Base-by-base conservation (phyloP, 2,797 vertebrate species). In the Silurus aristotelis region DNA sequence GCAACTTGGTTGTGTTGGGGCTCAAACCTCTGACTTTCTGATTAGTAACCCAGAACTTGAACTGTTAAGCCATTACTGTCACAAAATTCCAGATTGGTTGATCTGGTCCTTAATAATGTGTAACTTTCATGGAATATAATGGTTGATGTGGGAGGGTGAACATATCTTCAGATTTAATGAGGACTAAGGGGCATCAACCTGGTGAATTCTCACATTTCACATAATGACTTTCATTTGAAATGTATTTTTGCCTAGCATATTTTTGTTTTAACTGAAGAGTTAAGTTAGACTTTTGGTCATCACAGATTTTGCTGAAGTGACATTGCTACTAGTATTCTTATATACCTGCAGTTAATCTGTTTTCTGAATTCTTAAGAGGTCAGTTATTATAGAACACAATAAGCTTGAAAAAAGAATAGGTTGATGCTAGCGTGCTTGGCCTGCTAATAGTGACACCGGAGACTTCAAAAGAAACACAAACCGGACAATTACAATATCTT, bases 401-500 rank as follows among this genome's bases (percentile, higher is more conserved):
- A 77, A 76, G 19, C 5, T 15, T 6, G 38, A 64, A 31, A 84
- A 22, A 14, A 63, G 63, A 80, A 60, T 20, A 31, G 17, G 22
- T 66, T 68, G 63, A 68, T 43, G 25, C 43, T 55, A 25, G 56
- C 43, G 58, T 86, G 82, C 67, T 38, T 25, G 5, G 82, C 70
- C 77, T 80, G 60, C 58, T 87, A 76, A 87, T 68, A 63, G 82
- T 80, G 78, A 84, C 72, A 81, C 87, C 80, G 31, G 46, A 82
- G 78, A 58, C 63, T 83, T 76, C 83, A 76, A 77, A 77, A 81
- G 83, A 77, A 76, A 85, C 85, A 66, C 78, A 88, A 91, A 90
- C 83, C 90, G 88, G 89, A 90, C 87, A 90, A 89, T 91, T 89
- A 89, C 89, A 88, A 70, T 76, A 84, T 89, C n/a, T 79, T 89